Conservation (phyloP, 2,888 invertebrate species). For the Fragum whitleyi region DNA sequence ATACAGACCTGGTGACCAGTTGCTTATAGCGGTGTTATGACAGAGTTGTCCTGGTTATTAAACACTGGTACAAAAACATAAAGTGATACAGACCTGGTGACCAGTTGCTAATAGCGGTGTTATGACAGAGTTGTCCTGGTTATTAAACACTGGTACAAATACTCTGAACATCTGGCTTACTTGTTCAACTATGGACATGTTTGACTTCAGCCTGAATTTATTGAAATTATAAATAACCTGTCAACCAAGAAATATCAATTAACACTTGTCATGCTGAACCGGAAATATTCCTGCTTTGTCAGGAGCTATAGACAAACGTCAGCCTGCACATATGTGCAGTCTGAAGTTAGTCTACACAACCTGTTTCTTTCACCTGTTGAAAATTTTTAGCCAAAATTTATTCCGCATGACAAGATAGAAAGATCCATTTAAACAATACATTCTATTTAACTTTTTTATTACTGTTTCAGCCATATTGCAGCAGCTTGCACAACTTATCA, state of each 20-base stretch:
- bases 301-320: no score
- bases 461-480: no score
- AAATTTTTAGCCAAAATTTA: not conserved
- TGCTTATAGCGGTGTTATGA: constrained; percentile 83
- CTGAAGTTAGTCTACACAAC: no score
- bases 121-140: constrained; percentile 80
- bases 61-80: not conserved
- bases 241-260: not conserved
- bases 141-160: constrained; percentile 82
- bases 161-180: constrained; percentile 81
- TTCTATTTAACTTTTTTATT: no score
- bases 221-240: not conserved
- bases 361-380: not conserved
- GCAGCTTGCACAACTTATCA: no score
- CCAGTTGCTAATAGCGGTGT: constrained; percentile 83
- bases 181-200: constrained; percentile 64
- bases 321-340: no score
- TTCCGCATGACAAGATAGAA: not conserved
- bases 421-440: no score
- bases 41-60: constrained; percentile 72
- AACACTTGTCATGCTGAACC: no score
- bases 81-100: constrained; percentile 74
- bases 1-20: constrained; percentile 80
- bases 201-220: not conserved
- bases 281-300: no score